Conservation (phyloP, 2,113 vertebrate species). For the Rynchops niger region DNA sequence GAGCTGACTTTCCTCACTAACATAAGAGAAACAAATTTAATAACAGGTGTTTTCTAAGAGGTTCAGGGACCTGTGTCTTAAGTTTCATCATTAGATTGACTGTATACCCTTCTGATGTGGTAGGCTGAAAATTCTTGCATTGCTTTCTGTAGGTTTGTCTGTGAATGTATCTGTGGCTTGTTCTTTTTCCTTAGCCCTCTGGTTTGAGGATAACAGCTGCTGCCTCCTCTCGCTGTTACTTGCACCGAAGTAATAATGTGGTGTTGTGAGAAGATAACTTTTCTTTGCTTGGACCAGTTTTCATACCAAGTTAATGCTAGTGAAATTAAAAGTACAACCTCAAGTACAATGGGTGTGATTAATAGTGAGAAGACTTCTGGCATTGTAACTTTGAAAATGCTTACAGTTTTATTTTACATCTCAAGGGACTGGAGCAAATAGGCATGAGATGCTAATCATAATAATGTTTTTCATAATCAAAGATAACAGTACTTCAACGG, state of each 20-base stretch:
- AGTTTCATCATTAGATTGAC: neutral
- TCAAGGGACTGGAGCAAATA: neutral
- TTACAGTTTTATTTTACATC: neutral
- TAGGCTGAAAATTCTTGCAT: neutral
- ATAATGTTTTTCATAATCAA: slow-evolving; percentile 1
- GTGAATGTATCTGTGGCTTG: neutral
- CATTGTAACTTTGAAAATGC: neutral
- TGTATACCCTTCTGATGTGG: neutral
- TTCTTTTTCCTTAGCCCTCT: neutral
- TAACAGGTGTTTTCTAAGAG: neutral
- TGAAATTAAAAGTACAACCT: neutral
- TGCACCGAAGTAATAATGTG: neutral
- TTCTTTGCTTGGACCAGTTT: neutral
- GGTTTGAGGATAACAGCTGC: neutral
- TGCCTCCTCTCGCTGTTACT: neutral
- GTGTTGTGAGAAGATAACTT: neutral
- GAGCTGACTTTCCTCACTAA: neutral
- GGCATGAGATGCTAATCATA: neutral
- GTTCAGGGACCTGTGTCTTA: neutral
- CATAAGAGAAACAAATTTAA: neutral
- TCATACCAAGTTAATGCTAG: neutral
- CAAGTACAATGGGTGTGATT: neutral
- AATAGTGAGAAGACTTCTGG: neutral
- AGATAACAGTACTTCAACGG: neutral
- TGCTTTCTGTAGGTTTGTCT: neutral